Conservation (phyloP, 2,888 invertebrate genomes). For the Pristionchus fissidentatus region DNA sequence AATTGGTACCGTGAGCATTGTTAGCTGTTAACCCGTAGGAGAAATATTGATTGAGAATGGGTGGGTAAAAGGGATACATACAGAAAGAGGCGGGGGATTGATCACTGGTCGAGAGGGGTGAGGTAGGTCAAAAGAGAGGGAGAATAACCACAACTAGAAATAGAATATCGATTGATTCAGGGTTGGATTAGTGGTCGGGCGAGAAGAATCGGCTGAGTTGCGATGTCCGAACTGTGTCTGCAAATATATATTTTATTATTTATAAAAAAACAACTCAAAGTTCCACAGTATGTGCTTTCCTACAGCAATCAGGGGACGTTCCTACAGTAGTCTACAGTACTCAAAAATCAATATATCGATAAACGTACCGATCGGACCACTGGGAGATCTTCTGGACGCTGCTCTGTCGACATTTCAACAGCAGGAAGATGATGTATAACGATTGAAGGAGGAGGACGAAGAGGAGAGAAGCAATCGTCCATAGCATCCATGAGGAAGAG, state of each 20-base stretch:
- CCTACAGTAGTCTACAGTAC: background rate
- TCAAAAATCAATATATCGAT: background rate
- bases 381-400: conserved; percentile 44
- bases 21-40: background rate
- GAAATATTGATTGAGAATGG: background rate
- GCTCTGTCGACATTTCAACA: background rate
- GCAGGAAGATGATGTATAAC: conserved; percentile 5
- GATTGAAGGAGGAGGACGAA: conserved; percentile 20
- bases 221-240: background rate
- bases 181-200: conserved; percentile 38
- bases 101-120: background rate
- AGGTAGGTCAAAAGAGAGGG: background rate
- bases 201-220: conserved; percentile 40
- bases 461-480: conserved; percentile 13
- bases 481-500: background rate
- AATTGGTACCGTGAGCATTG: conserved; percentile 8
- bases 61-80: conserved; percentile 13
- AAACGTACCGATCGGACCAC: background rate
- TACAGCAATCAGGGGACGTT: background rate
- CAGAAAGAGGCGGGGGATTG: background rate
- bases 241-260: background rate
- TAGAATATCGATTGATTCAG: too few relatives aligned
- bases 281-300: background rate
- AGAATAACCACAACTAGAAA: too few relatives aligned
- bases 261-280: background rate